Evolutionary conservation across 2,113 vertebrate genomes (phyloP).

Genomic region (Solea solea): DNA sequence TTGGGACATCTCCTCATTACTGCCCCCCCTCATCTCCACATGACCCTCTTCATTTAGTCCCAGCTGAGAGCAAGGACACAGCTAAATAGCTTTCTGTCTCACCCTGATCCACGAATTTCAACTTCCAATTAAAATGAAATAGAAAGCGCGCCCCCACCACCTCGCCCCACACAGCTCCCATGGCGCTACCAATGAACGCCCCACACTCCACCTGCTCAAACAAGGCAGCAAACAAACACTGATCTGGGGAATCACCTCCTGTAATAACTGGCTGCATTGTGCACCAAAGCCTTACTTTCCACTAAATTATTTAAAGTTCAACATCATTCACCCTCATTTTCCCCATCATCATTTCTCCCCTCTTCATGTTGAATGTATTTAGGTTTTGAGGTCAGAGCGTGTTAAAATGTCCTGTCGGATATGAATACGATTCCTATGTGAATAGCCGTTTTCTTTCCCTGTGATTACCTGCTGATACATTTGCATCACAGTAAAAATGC

Average conservation of each 20-base stretch:
- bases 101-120: conserved; percentile 64
- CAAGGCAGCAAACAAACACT: conserved; percentile 66
- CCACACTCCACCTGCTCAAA: conserved; percentile 62
- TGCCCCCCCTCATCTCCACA: conserved; percentile 49
- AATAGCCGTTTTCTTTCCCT: neutral
- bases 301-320: conserved; percentile 73
- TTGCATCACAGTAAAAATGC: conserved; percentile 19
- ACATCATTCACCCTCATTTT: conserved; percentile 53
- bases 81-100: conserved; percentile 66
- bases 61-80: conserved; percentile 40
- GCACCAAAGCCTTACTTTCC: conserved; percentile 52
- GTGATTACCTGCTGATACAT: conserved; percentile 1
- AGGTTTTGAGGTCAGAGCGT: conserved; percentile 38
- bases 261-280: conserved; percentile 61
- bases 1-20: conserved; percentile 74
- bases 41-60: conserved; percentile 66
- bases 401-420: conserved; percentile 21
- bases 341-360: conserved; percentile 22
- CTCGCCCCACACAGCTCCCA: conserved; percentile 32
- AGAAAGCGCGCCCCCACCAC: conserved; percentile 35
- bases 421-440: conserved; percentile 4
- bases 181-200: conserved; percentile 38
- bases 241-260: conserved; percentile 47
- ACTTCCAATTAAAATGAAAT: conserved; percentile 75
- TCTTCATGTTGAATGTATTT: conserved; percentile 42